Percentiles rank a stretch among this genome's conserved stretches.
These are phyloP conservation scores for Apamea anceps DNA, from an alignment of 2,888 invertebrate genomes.

Conservation along the genomic window DNA sequence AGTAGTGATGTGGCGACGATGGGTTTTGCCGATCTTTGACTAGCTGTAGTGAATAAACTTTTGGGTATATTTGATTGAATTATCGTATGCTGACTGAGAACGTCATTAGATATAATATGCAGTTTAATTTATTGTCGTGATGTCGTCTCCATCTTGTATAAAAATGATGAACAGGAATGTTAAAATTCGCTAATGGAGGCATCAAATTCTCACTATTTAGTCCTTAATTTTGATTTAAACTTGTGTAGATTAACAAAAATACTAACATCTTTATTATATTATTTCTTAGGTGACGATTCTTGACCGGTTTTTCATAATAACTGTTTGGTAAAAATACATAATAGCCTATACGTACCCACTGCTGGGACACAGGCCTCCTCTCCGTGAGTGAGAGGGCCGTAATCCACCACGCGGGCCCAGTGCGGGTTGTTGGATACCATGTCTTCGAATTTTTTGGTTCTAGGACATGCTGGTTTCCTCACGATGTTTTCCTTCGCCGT, in stretches of 20 bases:
- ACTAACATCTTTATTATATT: conserved; percentile 3
- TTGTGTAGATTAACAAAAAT: conserved; percentile 7
- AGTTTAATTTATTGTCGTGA: background rate
- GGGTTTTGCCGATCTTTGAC: too few relatives aligned
- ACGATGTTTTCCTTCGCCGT: background rate
- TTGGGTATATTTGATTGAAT: background rate
- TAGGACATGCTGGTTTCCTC: too few relatives aligned
- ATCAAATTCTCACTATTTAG: conserved; percentile 46
- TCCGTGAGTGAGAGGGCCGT: background rate
- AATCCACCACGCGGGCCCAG: background rate
- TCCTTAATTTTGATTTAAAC: background rate
- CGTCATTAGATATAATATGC: background rate
- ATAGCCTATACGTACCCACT: background rate
- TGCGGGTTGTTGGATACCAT: too few relatives aligned
- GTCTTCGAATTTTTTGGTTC: too few relatives aligned
- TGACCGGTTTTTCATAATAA: conserved; percentile 65
- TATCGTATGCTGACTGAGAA: background rate
- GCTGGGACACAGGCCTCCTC: background rate
- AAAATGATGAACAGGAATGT: background rate
- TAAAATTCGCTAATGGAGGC: conserved; percentile 28
- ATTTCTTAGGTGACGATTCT: conserved; percentile 35
- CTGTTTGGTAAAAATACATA: background rate
- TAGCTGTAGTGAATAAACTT: background rate
- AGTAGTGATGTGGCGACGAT: too few relatives aligned
- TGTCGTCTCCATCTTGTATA: background rate